phyloP scores from a whole-genome alignment of 2,888 invertebrate species.

The Augochlorella aurata region DNA sequence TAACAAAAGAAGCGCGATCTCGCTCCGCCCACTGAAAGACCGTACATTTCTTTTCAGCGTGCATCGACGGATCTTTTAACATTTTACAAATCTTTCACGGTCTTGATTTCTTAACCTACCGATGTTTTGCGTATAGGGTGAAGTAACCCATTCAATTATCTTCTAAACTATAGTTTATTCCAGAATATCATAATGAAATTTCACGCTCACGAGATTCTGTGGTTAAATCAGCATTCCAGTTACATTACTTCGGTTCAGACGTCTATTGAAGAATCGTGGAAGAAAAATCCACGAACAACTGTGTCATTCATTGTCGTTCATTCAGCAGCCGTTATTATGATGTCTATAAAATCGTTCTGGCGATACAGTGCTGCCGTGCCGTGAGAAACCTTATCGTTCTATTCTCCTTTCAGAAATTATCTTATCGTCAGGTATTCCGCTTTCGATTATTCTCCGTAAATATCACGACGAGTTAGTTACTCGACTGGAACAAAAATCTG shows the following conservation, averaged over 20 bases:
- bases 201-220: too few relatives aligned
- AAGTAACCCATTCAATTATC: too few relatives aligned
- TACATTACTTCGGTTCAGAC: too few relatives aligned
- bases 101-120: background rate
- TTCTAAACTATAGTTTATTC: too few relatives aligned
- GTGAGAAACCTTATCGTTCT: conserved; percentile 53
- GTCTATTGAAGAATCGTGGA: background rate
- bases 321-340: conserved; percentile 16
- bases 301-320: too few relatives aligned
- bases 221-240: too few relatives aligned
- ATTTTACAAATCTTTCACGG: background rate
- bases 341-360: conserved; percentile 21
- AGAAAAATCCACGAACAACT: background rate
- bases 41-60: background rate
- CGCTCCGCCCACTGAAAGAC: background rate
- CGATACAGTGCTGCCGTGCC: conserved; percentile 11
- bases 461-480: conserved; percentile 46
- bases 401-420: conserved; percentile 56
- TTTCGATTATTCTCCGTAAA: conserved; percentile 48
- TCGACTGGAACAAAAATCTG: conserved; percentile 26
- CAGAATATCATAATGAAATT: too few relatives aligned
- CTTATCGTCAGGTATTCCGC: conserved; percentile 57
- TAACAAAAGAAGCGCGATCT: background rate
- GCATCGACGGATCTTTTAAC: background rate
- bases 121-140: too few relatives aligned